phyloP scores from a whole-genome alignment of 2,888 invertebrate genomes.

The Endomychus coccineus region DNA sequence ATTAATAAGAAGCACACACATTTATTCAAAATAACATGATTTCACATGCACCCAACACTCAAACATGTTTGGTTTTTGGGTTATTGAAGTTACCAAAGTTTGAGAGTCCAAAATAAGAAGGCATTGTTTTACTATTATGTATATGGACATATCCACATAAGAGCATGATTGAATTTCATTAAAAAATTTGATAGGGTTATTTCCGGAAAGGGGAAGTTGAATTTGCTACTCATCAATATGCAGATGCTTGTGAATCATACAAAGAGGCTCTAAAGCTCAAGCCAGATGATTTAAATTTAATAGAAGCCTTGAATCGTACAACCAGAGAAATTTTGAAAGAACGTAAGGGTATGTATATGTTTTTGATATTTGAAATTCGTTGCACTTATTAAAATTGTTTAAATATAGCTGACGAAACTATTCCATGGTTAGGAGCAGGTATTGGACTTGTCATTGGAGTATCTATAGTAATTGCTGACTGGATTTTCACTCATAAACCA shows the following conservation, averaged over 20 bases:
- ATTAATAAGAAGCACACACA: too few species aligned
- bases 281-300: slow-evolving; percentile 57
- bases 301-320: slow-evolving; percentile 55
- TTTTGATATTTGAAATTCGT: too few species aligned
- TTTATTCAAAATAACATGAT: too few species aligned
- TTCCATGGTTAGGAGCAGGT: slow-evolving; percentile 69
- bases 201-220: slow-evolving; percentile 67
- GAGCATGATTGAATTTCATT: too few species aligned
- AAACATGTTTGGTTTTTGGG: too few species aligned
- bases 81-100: too few species aligned
- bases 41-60: too few species aligned
- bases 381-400: neutral
- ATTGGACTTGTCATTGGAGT: slow-evolving; percentile 65
- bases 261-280: slow-evolving; percentile 59
- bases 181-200: too few species aligned
- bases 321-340: slow-evolving; percentile 54
- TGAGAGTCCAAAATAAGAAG: too few species aligned
- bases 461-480: slow-evolving; percentile 61
- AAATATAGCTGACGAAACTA: slow-evolving; percentile 56
- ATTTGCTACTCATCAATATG: slow-evolving; percentile 58
- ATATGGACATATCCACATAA: too few species aligned
- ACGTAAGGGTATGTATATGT: slow-evolving; percentile 46
- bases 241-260: slow-evolving; percentile 62
- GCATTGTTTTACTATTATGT: too few species aligned
- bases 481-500: slow-evolving; percentile 56